Base-by-base conservation (phyloP, 1,140 invertebrate genomes). In the Leptinotarsa lineolata region DNA sequence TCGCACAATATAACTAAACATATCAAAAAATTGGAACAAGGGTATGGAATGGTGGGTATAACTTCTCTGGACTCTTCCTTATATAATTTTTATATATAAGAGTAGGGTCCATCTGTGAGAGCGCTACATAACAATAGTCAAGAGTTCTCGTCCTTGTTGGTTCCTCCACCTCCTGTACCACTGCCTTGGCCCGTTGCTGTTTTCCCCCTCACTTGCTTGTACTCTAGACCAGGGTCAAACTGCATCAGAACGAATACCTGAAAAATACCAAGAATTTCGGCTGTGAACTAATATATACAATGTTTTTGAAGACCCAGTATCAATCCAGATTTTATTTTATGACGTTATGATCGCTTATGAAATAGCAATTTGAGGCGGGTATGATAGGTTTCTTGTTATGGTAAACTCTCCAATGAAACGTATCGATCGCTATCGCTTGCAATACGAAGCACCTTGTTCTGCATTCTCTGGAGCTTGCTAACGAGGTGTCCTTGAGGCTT, bases 121-220 rank as follows among this genome's bases (percentile, higher is more conserved):
- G 95, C 95, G 93, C 95, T 97, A 95, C 95, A 97, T 88, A 97
- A 92, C 92, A 97, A 93, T 91, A 97, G 95, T 97, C 95, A 97
- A 91, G 95, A 97, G 87, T 95, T 95, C 86, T 96, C 94, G 85
- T 96, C 94, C 85, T 95, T 95, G 84, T 90, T 90, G 58, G 87
- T 85, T 74, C 87, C 87, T 76, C 87, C 87, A 65, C 87, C 87
- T 70, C 87, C 87, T 76, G 86, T 88, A 71, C 86, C 86, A 76
- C 86, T 86, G 13, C 86, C 86, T 81, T 88, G 87, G n/a, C 83
- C 84, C 5, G 81, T 81, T 24, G 85, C 87, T 58, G 85, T 84
- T 59, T 92, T 74, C 88, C 75, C 73, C 83, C 93, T 88, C 81
- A 91, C 92, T 82, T 95, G 94, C 83, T 95, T 95, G 88, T 97